These are phyloP conservation scores for Drepana falcataria DNA, from an alignment of 2,888 invertebrate genomes.

Conservation along the genomic window DNA sequence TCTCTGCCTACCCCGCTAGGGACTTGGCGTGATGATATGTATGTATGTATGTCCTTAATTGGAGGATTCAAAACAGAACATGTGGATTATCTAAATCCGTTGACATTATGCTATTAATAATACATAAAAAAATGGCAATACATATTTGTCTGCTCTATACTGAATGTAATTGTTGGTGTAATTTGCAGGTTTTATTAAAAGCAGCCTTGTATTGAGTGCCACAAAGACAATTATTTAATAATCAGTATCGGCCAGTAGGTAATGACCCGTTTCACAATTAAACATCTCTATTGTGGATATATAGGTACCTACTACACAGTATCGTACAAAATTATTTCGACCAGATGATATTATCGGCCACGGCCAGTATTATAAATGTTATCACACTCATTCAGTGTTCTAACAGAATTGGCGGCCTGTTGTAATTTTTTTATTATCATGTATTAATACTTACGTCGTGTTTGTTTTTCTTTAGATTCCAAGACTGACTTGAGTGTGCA, in stretches of 20 bases:
- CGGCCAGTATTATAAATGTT: constrained; percentile 1
- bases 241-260: neutral
- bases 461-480: constrained; percentile 25
- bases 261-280: neutral
- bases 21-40: too few species aligned
- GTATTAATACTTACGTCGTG: neutral
- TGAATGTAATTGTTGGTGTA: too few species aligned
- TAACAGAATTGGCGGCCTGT: neutral
- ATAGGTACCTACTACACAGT: neutral
- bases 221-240: too few species aligned
- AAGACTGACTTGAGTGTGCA: constrained; percentile 16
- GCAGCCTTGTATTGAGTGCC: too few species aligned
- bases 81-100: too few species aligned
- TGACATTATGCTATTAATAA: too few species aligned
- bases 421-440: neutral
- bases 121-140: too few species aligned
- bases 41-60: too few species aligned
- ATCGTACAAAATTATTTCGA: neutral
- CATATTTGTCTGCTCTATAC: too few species aligned
- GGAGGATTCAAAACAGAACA: too few species aligned
- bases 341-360: neutral
- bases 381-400: constrained; percentile 3
- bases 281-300: neutral
- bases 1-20: too few species aligned
- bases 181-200: too few species aligned